A percentile compares a stretch with the other conserved stretches of the same genome.
These are phyloP conservation scores for Bombus cullumanus DNA, from an alignment of 1,140 invertebrate genomes.

Conservation along the genomic window DNA sequence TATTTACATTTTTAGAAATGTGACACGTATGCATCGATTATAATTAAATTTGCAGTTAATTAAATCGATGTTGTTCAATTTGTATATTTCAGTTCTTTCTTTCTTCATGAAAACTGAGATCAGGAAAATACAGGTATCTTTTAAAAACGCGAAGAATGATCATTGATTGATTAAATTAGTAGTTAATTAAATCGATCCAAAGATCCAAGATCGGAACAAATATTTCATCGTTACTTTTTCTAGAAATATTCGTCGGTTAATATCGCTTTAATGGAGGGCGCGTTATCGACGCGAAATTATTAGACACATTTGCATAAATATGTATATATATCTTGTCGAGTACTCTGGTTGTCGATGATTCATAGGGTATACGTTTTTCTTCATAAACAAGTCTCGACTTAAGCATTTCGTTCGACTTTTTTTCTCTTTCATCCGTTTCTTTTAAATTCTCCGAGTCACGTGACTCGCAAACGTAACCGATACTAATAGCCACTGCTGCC, in stretches of 20 bases:
- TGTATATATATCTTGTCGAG: not conserved
- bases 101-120: not conserved
- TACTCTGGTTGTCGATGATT: not conserved
- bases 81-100: not conserved
- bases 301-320: conserved; percentile 20
- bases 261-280: conserved; percentile 11
- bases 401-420: not conserved
- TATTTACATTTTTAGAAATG: not conserved
- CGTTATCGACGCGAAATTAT: conserved; percentile 7
- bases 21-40: not conserved
- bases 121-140: too few species aligned
- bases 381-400: not conserved
- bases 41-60: not conserved
- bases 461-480: not conserved
- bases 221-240: not conserved
- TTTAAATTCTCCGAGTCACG: conserved; percentile 1
- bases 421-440: not conserved
- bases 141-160: too few species aligned
- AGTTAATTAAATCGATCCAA: not conserved
- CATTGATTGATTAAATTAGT: not conserved
- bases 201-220: not conserved
- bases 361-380: not conserved
- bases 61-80: too few species aligned
- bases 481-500: conserved; percentile 18
- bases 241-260: not conserved